phyloP scores from a whole-genome alignment of 2,797 vertebrate genomes.

The Acomys russatus region DNA sequence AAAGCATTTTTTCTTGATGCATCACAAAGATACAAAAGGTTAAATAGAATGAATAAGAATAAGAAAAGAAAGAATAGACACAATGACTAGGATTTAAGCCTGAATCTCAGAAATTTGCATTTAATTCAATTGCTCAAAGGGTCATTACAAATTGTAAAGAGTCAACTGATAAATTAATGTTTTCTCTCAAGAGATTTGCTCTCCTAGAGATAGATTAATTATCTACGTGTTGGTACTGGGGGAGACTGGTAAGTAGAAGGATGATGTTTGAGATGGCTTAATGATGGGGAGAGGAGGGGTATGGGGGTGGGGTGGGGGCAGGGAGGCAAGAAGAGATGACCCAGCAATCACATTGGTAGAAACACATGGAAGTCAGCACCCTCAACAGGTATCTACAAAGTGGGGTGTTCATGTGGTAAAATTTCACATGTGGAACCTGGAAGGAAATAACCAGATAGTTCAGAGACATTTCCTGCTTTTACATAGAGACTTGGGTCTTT shows the following conservation, averaged over 20 bases:
- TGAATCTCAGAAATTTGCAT: not conserved
- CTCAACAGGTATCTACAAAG: not conserved
- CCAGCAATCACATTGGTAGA: no score
- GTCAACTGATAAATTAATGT: not conserved
- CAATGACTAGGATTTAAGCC: not conserved
- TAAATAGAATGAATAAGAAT: not conserved
- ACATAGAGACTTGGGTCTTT: not conserved
- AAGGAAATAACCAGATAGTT: not conserved
- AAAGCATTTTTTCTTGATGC: not conserved
- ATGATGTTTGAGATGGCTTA: constrained; percentile 14
- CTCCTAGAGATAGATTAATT: not conserved
- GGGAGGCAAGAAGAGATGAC: not conserved
- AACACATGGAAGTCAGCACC: not conserved
- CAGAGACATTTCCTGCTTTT: not conserved
- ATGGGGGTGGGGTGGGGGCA: no score
- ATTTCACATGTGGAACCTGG: not conserved
- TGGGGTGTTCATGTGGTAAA: not conserved
- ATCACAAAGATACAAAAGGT: not conserved
- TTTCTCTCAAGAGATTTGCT: not conserved
- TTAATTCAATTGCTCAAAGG: constrained; percentile 42
- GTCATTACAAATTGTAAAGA: constrained; percentile 14
- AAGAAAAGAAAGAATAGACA: no score
- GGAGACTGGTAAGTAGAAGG: not conserved
- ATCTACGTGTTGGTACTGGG: not conserved
- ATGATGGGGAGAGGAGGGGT: not conserved